phyloP scores from a whole-genome alignment of 2,797 vertebrate genomes.

The Halcyon leucocephala region DNA sequence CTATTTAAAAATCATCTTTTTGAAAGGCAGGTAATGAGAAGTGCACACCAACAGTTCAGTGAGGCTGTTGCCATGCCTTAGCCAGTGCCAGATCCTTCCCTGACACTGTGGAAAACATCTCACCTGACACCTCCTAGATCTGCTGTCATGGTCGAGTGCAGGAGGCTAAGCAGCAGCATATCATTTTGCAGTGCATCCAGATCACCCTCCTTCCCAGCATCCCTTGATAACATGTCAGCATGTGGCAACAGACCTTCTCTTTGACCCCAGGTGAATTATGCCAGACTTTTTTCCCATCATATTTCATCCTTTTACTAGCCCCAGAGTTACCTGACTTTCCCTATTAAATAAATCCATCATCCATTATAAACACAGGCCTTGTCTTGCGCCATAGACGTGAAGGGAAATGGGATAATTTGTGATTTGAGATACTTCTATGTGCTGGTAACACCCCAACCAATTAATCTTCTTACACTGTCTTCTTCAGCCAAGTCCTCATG shows the following conservation, averaged over 20 bases:
- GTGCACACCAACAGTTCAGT: neutral
- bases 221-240: neutral
- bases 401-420: neutral
- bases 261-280: neutral
- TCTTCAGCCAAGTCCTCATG: neutral
- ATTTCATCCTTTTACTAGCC: neutral
- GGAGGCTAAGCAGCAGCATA: fast-evolving
- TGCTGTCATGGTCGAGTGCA: fast-evolving
- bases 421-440: neutral
- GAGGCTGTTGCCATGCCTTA: neutral
- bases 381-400: neutral
- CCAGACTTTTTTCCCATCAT: neutral
- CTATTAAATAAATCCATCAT: neutral
- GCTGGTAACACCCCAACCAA: neutral
- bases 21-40: neutral
- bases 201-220: neutral
- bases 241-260: neutral
- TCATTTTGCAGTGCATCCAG: fast-evolving
- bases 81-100: neutral
- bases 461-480: neutral
- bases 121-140: fast-evolving
- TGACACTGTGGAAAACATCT: fast-evolving
- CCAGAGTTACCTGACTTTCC: neutral
- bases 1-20: neutral
- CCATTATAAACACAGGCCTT: neutral